Evolutionary conservation across 2,797 vertebrate species (phyloP).

Genomic region (Kryptolebias ocellatus): DNA sequence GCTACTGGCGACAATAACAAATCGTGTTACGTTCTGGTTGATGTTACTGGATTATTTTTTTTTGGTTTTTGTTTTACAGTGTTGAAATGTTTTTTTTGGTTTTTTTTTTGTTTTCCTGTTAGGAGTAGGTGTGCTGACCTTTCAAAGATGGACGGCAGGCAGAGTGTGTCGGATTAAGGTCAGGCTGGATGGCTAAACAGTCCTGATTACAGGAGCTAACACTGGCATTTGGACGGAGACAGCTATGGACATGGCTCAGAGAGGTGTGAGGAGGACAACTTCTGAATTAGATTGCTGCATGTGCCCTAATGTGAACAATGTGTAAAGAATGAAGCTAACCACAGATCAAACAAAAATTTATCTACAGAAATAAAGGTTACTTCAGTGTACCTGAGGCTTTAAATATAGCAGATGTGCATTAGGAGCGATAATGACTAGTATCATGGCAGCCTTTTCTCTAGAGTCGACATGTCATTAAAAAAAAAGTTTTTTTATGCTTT

Average conservation of each 20-base stretch:
- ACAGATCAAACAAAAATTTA: no score
- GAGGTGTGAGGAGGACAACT: constrained; percentile 58
- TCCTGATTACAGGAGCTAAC: constrained; percentile 82
- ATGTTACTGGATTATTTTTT: no score
- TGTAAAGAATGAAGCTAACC: no score
- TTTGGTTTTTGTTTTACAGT: no score
- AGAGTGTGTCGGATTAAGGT: constrained; percentile 73
- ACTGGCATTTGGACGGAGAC: constrained; percentile 82
- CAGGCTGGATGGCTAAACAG: constrained; percentile 79
- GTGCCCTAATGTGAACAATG: no score
- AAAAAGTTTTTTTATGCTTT: background rate
- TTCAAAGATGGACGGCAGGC: constrained; percentile 77
- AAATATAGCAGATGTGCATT: no score
- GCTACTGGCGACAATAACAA: no score
- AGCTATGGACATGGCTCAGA: constrained; percentile 77
- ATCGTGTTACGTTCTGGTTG: no score
- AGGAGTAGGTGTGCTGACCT: constrained; percentile 68
- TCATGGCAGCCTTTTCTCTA: background rate
- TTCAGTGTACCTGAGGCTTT: no score
- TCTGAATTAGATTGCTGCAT: no score
- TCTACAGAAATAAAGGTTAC: no score
- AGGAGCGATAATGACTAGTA: background rate
- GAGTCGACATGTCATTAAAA: background rate
- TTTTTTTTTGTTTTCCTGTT: background rate
- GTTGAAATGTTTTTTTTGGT: no score